phyloP scores from a whole-genome alignment of 2,797 vertebrate species.

The Bovichtus variegatus region DNA sequence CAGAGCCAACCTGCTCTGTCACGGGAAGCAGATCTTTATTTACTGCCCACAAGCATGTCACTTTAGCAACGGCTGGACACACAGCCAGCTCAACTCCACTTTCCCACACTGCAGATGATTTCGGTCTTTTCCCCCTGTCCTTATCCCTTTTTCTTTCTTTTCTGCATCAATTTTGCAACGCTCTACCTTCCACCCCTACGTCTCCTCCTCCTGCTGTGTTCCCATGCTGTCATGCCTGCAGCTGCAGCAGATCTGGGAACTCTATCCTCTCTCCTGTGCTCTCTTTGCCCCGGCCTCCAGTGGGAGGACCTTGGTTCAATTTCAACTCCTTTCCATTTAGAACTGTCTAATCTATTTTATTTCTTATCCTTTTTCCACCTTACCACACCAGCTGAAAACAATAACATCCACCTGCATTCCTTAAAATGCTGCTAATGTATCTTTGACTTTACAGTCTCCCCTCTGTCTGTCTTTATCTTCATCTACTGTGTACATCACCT shows the following conservation, averaged over 20 bases:
- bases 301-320: constrained; percentile 12
- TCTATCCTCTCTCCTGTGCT: constrained; percentile 31
- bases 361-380: constrained; percentile 1
- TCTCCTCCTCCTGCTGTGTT: constrained; percentile 54
- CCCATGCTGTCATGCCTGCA: constrained; percentile 76
- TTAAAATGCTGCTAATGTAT: constrained; percentile 30
- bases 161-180: constrained; percentile 2
- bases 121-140: background rate
- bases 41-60: constrained; percentile 70
- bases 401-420: constrained; percentile 23
- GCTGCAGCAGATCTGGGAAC: constrained; percentile 69
- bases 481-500: constrained; percentile 37
- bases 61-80: constrained; percentile 63
- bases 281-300: constrained; percentile 4
- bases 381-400: constrained; percentile 17
- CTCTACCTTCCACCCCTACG: constrained; percentile 15
- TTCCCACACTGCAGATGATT: constrained; percentile 73
- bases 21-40: constrained; percentile 82
- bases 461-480: constrained; percentile 32
- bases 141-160: constrained; percentile 9
- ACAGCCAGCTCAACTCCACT: constrained; percentile 56
- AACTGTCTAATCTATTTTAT: constrained; percentile 4
- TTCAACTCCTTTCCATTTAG: background rate
- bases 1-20: constrained; percentile 68
- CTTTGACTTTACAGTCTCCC: constrained; percentile 16